These are phyloP conservation scores for Saxidomus purpurata DNA, from an alignment of 1,140 invertebrate genomes.

Conservation along the genomic window DNA sequence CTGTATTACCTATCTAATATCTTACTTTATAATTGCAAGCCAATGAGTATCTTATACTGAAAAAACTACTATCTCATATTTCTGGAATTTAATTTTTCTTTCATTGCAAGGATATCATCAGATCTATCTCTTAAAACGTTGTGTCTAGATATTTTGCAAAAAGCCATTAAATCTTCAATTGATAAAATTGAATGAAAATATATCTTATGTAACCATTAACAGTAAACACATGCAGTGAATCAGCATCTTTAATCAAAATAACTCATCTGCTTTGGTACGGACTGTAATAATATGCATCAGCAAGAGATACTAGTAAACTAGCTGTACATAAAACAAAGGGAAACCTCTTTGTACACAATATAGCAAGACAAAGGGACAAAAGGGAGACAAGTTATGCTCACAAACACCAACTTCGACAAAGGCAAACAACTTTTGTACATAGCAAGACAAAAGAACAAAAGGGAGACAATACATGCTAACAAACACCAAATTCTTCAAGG, in stretches of 20 bases:
- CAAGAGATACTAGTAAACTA: background rate
- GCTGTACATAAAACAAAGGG: background rate
- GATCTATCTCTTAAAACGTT: background rate
- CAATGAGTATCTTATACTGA: background rate
- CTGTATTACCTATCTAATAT: background rate
- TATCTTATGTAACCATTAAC: too few relatives aligned
- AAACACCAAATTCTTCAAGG: too few relatives aligned
- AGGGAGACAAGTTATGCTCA: too few relatives aligned
- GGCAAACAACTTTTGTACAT: too few relatives aligned
- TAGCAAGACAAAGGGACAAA: too few relatives aligned
- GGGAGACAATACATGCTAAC: constrained; percentile 29
- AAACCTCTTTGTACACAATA: too few relatives aligned
- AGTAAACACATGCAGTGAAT: background rate
- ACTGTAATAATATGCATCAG: too few relatives aligned
- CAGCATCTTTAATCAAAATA: too few relatives aligned
- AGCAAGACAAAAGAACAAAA: background rate
- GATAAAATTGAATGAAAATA: background rate
- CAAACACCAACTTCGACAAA: too few relatives aligned
- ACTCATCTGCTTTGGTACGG: too few relatives aligned
- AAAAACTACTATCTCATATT: background rate
- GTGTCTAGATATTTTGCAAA: background rate
- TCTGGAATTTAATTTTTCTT: background rate
- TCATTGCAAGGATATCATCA: background rate
- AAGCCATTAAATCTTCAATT: background rate
- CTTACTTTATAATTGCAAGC: background rate